These are phyloP conservation scores for Stenurella melanura DNA, from an alignment of 2,888 invertebrate genomes.

Conservation along the genomic window DNA sequence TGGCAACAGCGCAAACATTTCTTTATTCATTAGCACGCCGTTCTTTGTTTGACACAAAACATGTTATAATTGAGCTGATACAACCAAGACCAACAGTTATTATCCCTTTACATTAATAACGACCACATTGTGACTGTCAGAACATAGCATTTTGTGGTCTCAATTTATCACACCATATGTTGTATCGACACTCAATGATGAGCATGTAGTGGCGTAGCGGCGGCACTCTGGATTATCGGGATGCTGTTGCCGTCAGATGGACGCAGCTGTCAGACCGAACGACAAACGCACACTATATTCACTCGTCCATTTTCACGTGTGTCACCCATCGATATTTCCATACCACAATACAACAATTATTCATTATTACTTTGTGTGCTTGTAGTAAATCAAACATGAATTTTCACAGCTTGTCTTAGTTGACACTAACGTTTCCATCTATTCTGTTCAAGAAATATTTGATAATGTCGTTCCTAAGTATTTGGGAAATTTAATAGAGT, in stretches of 20 bases:
- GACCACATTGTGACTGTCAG: slow-evolving; percentile 35
- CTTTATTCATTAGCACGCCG: background rate
- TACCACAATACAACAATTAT: slow-evolving; percentile 9
- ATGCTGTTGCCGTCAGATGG: slow-evolving; percentile 47
- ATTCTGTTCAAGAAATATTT: too few species aligned
- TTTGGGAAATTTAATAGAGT: too few species aligned
- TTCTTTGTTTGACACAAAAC: background rate
- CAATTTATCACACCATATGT: slow-evolving; percentile 54
- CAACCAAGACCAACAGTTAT: slow-evolving; percentile 14
- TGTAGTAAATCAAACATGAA: background rate
- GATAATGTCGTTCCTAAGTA: too few species aligned
- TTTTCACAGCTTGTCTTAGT: background rate
- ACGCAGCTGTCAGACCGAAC: slow-evolving; percentile 44
- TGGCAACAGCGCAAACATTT: background rate
- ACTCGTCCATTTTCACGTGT: slow-evolving; percentile 20
- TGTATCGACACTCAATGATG: slow-evolving; percentile 56
- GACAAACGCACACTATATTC: slow-evolving; percentile 23
- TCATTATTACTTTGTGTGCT: background rate
- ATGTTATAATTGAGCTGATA: slow-evolving; percentile 8
- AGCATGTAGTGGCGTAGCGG: slow-evolving; percentile 51
- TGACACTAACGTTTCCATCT: background rate
- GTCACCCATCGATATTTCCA: slow-evolving; percentile 9
- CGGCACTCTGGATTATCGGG: slow-evolving; percentile 45
- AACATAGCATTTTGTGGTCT: slow-evolving; percentile 30
- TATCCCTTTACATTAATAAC: slow-evolving; percentile 35